Conservation (phyloP, 2,113 vertebrate genomes). For the Columbina picui region DNA sequence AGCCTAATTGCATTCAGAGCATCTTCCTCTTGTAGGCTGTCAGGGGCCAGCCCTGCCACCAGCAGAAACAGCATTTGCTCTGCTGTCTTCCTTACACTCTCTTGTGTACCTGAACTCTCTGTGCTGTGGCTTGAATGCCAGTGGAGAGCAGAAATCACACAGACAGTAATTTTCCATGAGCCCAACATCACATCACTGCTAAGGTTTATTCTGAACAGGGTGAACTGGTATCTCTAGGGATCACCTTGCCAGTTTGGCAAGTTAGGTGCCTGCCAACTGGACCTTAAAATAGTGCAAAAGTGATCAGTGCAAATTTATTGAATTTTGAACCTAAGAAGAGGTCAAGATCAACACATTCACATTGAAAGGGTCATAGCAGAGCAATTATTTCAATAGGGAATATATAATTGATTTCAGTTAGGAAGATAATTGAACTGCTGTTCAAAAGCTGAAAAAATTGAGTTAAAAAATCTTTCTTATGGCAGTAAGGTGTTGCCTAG, state of each 20-base stretch:
- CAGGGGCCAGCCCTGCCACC: background rate
- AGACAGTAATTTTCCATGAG: background rate
- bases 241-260: rapidly evolving
- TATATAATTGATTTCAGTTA: background rate
- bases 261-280: background rate
- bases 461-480: background rate
- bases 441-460: background rate
- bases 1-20: background rate
- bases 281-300: background rate
- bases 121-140: background rate
- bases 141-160: background rate
- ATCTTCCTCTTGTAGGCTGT: background rate
- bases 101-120: background rate
- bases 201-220: background rate
- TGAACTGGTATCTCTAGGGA: background rate
- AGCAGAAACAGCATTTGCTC: background rate
- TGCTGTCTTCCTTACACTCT: background rate
- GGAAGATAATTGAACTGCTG: background rate
- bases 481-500: background rate
- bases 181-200: background rate
- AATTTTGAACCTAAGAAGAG: background rate
- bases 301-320: rapidly evolving
- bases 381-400: background rate
- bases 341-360: background rate
- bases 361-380: background rate